Evolutionary conservation across 64 coral and sea anemone species (phyloP).

Genomic region (Montipora cactus): DNA sequence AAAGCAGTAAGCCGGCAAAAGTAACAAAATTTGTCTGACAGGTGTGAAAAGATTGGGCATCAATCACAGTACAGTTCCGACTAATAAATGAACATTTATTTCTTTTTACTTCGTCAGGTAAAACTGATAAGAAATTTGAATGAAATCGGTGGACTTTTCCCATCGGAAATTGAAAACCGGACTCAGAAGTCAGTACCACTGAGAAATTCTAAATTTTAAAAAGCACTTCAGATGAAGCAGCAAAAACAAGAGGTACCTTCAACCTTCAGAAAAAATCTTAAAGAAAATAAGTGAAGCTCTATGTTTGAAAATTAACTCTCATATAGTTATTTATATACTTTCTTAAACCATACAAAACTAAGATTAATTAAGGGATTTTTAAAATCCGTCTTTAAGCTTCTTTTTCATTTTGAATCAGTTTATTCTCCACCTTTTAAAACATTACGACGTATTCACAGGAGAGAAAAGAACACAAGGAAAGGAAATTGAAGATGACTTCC

Average conservation of each 20-base stretch:
- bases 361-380: neutral
- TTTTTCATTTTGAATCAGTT: neutral
- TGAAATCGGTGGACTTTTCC: neutral
- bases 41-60: neutral
- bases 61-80: neutral
- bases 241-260: no score
- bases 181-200: no score
- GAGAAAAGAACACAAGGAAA: neutral
- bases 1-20: no score
- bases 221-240: no score
- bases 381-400: neutral
- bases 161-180: neutral
- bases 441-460: neutral
- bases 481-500: neutral
- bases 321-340: no score
- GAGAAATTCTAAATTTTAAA: no score
- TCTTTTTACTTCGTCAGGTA: neutral
- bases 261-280: no score
- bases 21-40: no score
- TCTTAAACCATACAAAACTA: no score
- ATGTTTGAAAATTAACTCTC: no score
- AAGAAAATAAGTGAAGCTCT: no score
- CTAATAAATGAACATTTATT: neutral
- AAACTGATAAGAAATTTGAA: constrained; percentile 1
- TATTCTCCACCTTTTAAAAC: neutral